Conservation (phyloP, 1,140 invertebrate species). For the Drosophila albomicans region DNA sequence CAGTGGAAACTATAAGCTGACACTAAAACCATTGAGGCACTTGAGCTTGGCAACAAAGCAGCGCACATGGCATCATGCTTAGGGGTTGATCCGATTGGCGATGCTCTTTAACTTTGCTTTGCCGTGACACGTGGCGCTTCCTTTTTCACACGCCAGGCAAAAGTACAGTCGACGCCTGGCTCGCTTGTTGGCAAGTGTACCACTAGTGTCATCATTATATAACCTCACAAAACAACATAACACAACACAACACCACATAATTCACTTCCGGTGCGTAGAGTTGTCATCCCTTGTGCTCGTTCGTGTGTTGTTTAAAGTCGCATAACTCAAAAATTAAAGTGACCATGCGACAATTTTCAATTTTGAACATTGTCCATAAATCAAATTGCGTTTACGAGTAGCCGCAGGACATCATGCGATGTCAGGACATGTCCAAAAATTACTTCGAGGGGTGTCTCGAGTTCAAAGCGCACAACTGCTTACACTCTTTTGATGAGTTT, state of each 20-base stretch:
- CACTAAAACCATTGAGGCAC: conserved; percentile 77
- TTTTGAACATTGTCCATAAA: conserved; percentile 78
- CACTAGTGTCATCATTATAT: conserved; percentile 65
- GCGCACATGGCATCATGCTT: conserved; percentile 5
- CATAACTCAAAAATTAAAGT: conserved; percentile 83
- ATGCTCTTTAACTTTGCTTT: conserved; percentile 77
- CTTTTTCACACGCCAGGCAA: conserved; percentile 69
- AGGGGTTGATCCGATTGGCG: conserved; percentile 51
- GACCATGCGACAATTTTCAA: conserved; percentile 81
- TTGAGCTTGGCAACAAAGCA: conserved; percentile 59
- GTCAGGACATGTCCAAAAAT: not conserved
- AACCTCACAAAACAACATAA: conserved; percentile 74
- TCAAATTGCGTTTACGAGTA: conserved; percentile 76
- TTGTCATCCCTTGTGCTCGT: conserved; percentile 10
- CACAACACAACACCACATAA: conserved; percentile 76
- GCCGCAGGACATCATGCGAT: conserved; percentile 51
- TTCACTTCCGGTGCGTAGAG: conserved; percentile 64
- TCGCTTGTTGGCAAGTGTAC: conserved; percentile 53
- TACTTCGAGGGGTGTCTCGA: conserved; percentile 34
- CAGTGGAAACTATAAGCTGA: conserved; percentile 80
- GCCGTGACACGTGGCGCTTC: conserved; percentile 61
- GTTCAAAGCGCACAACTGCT: conserved; percentile 57
- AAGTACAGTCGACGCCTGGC: conserved; percentile 61
- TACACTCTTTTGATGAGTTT: conserved; percentile 74
- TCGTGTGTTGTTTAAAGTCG: conserved; percentile 68